Percentiles rank a stretch among this genome's conserved stretches.
phyloP scores from a whole-genome alignment of 2,113 vertebrate genomes.

The Calidris pugnax region DNA sequence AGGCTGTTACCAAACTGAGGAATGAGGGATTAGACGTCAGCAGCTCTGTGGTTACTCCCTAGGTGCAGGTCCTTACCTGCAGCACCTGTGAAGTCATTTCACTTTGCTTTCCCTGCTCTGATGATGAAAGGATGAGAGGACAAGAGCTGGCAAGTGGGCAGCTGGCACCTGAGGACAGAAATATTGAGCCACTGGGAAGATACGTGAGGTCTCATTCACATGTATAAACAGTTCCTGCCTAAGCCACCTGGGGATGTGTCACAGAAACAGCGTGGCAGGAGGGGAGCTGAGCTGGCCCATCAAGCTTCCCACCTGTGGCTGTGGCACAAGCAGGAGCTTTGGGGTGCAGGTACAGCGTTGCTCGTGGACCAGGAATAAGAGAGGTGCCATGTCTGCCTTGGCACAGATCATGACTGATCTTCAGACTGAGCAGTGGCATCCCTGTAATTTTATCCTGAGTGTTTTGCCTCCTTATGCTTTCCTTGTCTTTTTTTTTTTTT shows the following conservation, averaged over 20 bases:
- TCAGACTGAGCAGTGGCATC: not conserved
- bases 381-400: not conserved
- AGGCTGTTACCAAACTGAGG: not conserved
- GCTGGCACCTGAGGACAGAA: not conserved
- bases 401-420: not conserved
- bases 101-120: conserved; percentile 11
- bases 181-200: not conserved
- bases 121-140: not conserved
- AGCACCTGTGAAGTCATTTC: conserved; percentile 26
- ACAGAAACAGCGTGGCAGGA: fast-evolving
- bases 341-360: not conserved
- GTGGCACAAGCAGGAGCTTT: not conserved
- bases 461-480: not conserved
- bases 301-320: not conserved
- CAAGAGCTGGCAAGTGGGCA: not conserved
- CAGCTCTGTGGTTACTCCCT: conserved; percentile 38
- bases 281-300: not conserved
- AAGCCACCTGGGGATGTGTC: not conserved
- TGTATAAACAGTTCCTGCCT: not conserved
- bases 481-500: not conserved
- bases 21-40: not conserved
- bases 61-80: conserved; percentile 51
- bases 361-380: not conserved
- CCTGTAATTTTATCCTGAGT: not conserved
- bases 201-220: not conserved